These are phyloP conservation scores for Drosophila pegasa DNA, from an alignment of 2,888 invertebrate species.

Conservation along the genomic window DNA sequence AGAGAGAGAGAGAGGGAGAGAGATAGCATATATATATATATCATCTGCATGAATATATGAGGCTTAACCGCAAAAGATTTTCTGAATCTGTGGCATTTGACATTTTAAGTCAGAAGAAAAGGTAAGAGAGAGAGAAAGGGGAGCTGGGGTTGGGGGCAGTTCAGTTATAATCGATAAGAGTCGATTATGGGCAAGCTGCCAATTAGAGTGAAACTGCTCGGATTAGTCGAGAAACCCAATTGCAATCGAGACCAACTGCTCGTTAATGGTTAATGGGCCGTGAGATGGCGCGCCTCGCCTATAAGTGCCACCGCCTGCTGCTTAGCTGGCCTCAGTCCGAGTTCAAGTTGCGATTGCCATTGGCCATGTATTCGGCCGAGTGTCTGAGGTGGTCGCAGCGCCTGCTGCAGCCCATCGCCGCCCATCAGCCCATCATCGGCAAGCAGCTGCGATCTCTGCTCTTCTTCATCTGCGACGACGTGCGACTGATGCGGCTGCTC, in stretches of 20 bases:
- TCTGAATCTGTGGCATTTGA: slow-evolving; percentile 44
- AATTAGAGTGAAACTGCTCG: slow-evolving; percentile 3
- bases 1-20: slow-evolving; percentile 1
- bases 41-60: slow-evolving; percentile 54
- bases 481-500: slow-evolving; percentile 40
- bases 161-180: slow-evolving; percentile 10
- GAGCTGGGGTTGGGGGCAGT: not conserved
- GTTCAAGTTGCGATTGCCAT: not conserved
- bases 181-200: slow-evolving; percentile 6
- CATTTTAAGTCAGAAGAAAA: slow-evolving; percentile 12
- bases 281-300: not conserved
- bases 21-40: slow-evolving; percentile 15
- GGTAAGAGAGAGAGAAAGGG: not conserved
- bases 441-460: slow-evolving; percentile 37
- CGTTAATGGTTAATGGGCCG: slow-evolving; percentile 30
- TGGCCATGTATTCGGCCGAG: slow-evolving; percentile 25
- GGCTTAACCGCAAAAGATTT: slow-evolving; percentile 46
- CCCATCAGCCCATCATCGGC: slow-evolving; percentile 44
- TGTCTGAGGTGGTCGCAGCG: slow-evolving; percentile 17
- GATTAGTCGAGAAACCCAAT: not conserved
- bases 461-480: slow-evolving; percentile 42
- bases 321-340: not conserved
- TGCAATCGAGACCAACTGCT: slow-evolving; percentile 37
- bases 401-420: slow-evolving; percentile 15
- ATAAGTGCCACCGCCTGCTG: slow-evolving; percentile 29